A percentile compares a stretch with the other conserved stretches of the same genome.
phyloP scores from a whole-genome alignment of 1,140 invertebrate genomes.

The Lordiphosa collinella region DNA sequence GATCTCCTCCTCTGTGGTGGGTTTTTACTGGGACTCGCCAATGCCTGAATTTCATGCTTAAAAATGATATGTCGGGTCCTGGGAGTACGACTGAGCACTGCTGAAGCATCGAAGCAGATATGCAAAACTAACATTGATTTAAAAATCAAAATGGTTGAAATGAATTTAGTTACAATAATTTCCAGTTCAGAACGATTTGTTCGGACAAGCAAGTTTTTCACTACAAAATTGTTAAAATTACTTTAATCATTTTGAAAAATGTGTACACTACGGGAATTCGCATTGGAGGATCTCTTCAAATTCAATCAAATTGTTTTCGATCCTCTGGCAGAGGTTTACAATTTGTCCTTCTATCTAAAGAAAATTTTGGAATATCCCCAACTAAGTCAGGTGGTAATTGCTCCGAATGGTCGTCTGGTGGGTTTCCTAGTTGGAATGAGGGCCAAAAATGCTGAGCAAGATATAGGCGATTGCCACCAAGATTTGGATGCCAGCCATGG shows the following conservation, averaged over 20 bases:
- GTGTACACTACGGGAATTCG: neutral
- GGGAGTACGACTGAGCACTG: too few relatives aligned
- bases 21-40: too few relatives aligned
- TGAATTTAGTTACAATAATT: too few relatives aligned
- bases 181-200: too few relatives aligned
- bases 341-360: constrained; percentile 36
- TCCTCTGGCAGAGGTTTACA: constrained; percentile 44
- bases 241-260: constrained; percentile 37
- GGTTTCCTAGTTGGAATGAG: constrained; percentile 51
- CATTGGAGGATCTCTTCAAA: constrained; percentile 52
- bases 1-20: too few relatives aligned
- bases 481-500: constrained; percentile 10
- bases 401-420: constrained; percentile 20
- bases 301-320: constrained; percentile 54
- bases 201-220: too few relatives aligned
- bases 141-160: too few relatives aligned
- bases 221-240: neutral
- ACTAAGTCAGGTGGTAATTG: constrained; percentile 17
- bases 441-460: neutral
- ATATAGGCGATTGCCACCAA: too few relatives aligned
- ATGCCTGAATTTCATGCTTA: too few relatives aligned
- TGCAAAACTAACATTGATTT: too few relatives aligned
- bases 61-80: too few relatives aligned
- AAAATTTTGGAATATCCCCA: constrained; percentile 39
- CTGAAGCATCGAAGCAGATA: too few relatives aligned